Conservation (phyloP, 2,113 vertebrate species). For the Protobothrops mucrosquamatus region DNA sequence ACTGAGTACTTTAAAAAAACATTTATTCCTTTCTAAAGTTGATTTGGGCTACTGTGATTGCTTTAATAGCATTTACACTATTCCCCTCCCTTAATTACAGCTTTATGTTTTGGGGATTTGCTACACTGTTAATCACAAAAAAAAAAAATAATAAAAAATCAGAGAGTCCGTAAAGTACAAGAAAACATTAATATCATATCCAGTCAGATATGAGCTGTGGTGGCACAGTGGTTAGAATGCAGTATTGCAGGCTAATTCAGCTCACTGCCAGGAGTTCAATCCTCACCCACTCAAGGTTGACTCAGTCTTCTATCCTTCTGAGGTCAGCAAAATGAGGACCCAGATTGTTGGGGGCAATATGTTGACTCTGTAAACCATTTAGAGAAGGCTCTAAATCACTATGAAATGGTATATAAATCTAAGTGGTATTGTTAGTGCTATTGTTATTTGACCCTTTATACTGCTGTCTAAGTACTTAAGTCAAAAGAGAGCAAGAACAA, state of each 20-base stretch:
- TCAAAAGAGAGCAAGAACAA: background rate
- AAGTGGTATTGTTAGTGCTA: too few relatives aligned
- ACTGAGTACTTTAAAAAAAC: background rate
- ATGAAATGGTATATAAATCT: too few relatives aligned
- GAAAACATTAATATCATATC: background rate
- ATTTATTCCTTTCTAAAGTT: background rate
- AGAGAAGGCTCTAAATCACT: too few relatives aligned
- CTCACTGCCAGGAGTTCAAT: background rate
- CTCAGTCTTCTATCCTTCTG: background rate
- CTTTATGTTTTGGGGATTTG: background rate
- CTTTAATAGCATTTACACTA: background rate
- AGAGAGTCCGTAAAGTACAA: background rate
- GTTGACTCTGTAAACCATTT: too few relatives aligned
- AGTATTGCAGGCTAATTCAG: background rate
- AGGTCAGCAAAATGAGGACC: background rate
- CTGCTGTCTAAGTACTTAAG: background rate
- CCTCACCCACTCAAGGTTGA: background rate
- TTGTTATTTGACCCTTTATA: background rate
- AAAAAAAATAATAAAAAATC: too few relatives aligned
- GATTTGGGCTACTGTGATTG: background rate
- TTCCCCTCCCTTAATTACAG: background rate
- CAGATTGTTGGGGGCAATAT: too few relatives aligned
- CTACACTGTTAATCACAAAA: background rate
- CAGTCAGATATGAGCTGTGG: background rate
- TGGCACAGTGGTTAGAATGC: background rate